Evolutionary conservation across 2,113 vertebrate genomes (phyloP).

Genomic region (Charina bottae): DNA sequence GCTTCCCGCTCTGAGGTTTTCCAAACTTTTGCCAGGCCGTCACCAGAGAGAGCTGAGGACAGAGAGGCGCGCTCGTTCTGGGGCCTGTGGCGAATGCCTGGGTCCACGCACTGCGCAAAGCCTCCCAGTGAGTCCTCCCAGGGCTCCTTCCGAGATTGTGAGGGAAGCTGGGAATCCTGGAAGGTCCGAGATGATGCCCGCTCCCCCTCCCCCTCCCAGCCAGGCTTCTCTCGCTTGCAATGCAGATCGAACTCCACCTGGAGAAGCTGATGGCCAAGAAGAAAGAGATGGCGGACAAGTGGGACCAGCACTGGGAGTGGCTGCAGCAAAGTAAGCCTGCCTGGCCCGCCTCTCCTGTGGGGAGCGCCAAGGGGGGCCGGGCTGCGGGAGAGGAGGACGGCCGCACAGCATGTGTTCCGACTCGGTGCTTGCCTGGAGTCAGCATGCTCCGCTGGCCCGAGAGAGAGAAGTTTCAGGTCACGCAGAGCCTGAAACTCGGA

Average conservation of each 20-base stretch:
- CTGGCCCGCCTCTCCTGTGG: too few relatives aligned
- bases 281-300: constrained; percentile 88
- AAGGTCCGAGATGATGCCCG: rapidly evolving
- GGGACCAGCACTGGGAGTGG: constrained; percentile 93
- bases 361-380: too few relatives aligned
- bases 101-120: neutral
- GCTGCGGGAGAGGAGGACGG: neutral
- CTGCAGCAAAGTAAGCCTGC: constrained; percentile 88
- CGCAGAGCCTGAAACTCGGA: neutral
- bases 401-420: neutral
- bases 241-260: constrained; percentile 87
- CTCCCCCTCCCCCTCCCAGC: neutral
- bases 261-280: constrained; percentile 88
- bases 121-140: too few relatives aligned
- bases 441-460: too few relatives aligned
- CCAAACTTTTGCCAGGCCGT: neutral
- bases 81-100: neutral
- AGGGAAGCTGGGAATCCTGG: neutral
- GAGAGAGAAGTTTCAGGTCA: neutral
- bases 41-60: neutral
- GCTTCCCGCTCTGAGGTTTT: neutral
- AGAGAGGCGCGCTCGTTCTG: neutral
- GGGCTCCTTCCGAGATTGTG: neutral
- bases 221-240: neutral
- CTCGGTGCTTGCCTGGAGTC: neutral